A percentile compares a stretch with the other conserved stretches of the same genome.
These are phyloP conservation scores for Zaprionus lachaisei DNA, from an alignment of 1,140 invertebrate species.

Conservation along the genomic window DNA sequence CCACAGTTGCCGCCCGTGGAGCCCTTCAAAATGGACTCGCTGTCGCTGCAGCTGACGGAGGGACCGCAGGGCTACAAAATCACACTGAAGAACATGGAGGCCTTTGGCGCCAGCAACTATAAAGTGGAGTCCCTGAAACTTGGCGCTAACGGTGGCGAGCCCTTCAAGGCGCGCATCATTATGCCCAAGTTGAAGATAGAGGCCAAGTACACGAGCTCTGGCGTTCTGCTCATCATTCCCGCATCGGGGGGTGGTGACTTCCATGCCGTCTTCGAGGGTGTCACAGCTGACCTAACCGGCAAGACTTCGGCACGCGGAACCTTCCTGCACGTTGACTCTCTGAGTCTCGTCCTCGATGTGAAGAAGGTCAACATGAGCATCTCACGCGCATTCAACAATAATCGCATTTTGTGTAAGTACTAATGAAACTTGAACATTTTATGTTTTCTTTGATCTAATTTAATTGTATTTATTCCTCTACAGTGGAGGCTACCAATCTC, in stretches of 20 bases:
- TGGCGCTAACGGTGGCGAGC: conserved; percentile 86
- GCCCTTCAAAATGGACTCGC: conserved; percentile 89
- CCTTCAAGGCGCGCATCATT: conserved; percentile 88
- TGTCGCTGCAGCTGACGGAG: conserved; percentile 88
- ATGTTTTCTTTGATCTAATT: background rate
- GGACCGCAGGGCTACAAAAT: conserved; percentile 90
- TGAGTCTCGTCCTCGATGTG: conserved; percentile 87
- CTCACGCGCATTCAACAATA: conserved; percentile 89
- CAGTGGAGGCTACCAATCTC: conserved; percentile 90
- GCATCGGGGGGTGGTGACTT: conserved; percentile 90
- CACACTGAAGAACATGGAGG: conserved; percentile 88
- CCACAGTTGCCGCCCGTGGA: conserved; percentile 88
- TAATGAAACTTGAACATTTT: background rate
- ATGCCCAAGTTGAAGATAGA: conserved; percentile 89
- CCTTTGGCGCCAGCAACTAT: conserved; percentile 89
- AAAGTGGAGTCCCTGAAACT: conserved; percentile 88
- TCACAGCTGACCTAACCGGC: conserved; percentile 87
- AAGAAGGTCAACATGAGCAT: conserved; percentile 89
- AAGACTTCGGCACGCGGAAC: conserved; percentile 85
- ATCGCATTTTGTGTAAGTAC: conserved; percentile 89
- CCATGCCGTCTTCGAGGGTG: conserved; percentile 88
- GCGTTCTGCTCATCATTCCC: conserved; percentile 89
- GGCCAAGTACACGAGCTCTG: conserved; percentile 89
- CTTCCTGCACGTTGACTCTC: conserved; percentile 88
- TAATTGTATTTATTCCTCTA: conserved; percentile 14